Conservation (phyloP, 2,888 invertebrate species). For the Limnephilus marmoratus region DNA sequence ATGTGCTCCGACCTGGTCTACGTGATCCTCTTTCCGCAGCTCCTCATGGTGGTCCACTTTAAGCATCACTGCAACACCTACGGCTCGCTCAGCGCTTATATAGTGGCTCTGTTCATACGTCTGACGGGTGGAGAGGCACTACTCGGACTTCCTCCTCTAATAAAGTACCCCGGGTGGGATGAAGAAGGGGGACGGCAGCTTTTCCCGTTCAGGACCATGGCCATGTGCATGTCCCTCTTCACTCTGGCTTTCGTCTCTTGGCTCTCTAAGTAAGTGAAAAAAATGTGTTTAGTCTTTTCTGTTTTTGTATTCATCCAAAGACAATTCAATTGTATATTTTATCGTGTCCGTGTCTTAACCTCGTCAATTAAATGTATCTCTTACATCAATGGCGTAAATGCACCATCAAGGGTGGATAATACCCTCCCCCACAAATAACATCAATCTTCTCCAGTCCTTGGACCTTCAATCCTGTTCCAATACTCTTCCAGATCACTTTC, state of each 20-base stretch:
- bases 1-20: constrained; percentile 99
- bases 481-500: neutral
- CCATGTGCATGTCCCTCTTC: constrained; percentile 92
- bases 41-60: constrained; percentile 98
- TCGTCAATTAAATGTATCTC: neutral
- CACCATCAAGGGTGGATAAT: no score
- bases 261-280: constrained; percentile 81
- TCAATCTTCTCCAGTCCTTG: no score
- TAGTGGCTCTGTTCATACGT: constrained; percentile 89
- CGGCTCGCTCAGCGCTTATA: constrained; percentile 93
- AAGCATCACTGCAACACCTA: constrained; percentile 97
- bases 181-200: constrained; percentile 83
- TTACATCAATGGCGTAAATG: no score
- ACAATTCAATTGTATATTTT: no score
- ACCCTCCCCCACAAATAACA: no score
- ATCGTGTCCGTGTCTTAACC: no score
- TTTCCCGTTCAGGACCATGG: constrained; percentile 97
- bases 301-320: neutral
- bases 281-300: neutral
- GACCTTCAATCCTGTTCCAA: no score
- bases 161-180: constrained; percentile 92
- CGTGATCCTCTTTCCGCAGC: constrained; percentile 98
- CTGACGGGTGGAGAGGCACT: constrained; percentile 92
- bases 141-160: constrained; percentile 88
- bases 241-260: constrained; percentile 89